A percentile compares a stretch with the other conserved stretches of the same genome.
These are phyloP conservation scores for Noturus placidus DNA, from an alignment of 2,113 vertebrate genomes.

Conservation along the genomic window DNA sequence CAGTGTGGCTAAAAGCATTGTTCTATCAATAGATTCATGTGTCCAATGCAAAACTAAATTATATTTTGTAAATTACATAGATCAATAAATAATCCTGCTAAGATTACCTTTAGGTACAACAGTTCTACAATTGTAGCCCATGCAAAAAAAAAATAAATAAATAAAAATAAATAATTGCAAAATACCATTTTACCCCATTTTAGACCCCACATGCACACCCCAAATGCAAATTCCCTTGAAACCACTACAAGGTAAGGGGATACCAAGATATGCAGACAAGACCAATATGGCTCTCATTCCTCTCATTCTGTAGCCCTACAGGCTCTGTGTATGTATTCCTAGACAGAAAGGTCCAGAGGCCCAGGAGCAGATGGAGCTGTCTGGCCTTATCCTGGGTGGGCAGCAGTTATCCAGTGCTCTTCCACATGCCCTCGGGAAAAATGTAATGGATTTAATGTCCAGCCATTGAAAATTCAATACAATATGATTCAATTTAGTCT, in stretches of 20 bases:
- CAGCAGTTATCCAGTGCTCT: slow-evolving; percentile 20
- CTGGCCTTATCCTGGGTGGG: slow-evolving; percentile 54
- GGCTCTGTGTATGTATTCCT: slow-evolving; percentile 14
- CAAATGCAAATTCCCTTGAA: slow-evolving; percentile 44
- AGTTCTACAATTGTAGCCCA: background rate
- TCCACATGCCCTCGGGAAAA: slow-evolving; percentile 21
- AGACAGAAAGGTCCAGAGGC: slow-evolving; percentile 29
- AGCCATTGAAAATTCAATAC: slow-evolving; percentile 36
- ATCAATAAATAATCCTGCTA: background rate
- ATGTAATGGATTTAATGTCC: slow-evolving; percentile 43
- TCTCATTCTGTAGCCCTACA: slow-evolving; percentile 39
- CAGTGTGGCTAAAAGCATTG: background rate
- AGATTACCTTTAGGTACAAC: background rate
- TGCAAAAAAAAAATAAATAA: background rate
- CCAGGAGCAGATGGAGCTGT: slow-evolving; percentile 52
- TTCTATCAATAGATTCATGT: background rate
- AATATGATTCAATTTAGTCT: slow-evolving; percentile 19
- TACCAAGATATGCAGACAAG: slow-evolving; percentile 45
- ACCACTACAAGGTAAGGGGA: slow-evolving; percentile 43
- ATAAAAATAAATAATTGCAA: too few species aligned
- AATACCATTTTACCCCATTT: background rate
- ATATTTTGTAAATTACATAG: background rate
- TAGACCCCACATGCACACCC: slow-evolving; percentile 40
- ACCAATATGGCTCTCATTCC: slow-evolving; percentile 45
- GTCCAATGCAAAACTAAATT: background rate